Conservation (phyloP, 2,797 vertebrate genomes). For the Xyrichtys novacula region DNA sequence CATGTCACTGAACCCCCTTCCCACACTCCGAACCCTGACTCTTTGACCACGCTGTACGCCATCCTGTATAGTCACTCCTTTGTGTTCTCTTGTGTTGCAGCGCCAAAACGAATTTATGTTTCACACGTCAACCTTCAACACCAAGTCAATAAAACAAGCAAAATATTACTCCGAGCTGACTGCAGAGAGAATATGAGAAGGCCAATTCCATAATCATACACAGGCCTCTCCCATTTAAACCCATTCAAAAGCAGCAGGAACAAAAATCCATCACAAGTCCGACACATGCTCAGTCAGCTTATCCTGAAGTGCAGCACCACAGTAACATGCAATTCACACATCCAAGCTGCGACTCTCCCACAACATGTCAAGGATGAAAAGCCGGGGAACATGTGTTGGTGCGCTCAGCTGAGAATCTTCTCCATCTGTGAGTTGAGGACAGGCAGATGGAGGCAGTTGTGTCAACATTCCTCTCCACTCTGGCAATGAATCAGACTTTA, state of each 20-base stretch:
- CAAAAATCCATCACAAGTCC: conserved; percentile 31
- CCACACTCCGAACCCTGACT: conserved; percentile 54
- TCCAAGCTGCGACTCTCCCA: conserved; percentile 60
- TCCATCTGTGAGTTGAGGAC: conserved; percentile 57
- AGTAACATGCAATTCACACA: conserved; percentile 41
- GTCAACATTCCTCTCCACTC: conserved; percentile 65
- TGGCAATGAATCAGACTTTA: conserved; percentile 48
- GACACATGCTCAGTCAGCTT: conserved; percentile 40
- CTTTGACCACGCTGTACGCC: conserved; percentile 56
- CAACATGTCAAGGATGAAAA: conserved; percentile 64
- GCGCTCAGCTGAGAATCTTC: conserved; percentile 60
- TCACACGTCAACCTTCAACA: conserved; percentile 39
- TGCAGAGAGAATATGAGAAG: conserved; percentile 22
- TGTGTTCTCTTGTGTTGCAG: conserved; percentile 40
- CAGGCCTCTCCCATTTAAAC: conserved; percentile 16
- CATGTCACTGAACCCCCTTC: conserved; percentile 76
- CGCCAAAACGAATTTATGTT: conserved; percentile 41
- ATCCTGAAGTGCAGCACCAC: conserved; percentile 22
- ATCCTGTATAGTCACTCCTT: conserved; percentile 54
- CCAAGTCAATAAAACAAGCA: conserved; percentile 36
- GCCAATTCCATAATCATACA: conserved; percentile 22
- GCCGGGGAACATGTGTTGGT: conserved; percentile 60
- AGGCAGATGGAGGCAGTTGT: conserved; percentile 73
- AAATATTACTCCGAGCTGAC: conserved; percentile 17
- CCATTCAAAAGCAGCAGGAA: conserved; percentile 28